A percentile compares a stretch with the other conserved stretches of the same genome.
Conservation (phyloP, 2,797 vertebrate genomes). For the Falco cherrug region DNA sequence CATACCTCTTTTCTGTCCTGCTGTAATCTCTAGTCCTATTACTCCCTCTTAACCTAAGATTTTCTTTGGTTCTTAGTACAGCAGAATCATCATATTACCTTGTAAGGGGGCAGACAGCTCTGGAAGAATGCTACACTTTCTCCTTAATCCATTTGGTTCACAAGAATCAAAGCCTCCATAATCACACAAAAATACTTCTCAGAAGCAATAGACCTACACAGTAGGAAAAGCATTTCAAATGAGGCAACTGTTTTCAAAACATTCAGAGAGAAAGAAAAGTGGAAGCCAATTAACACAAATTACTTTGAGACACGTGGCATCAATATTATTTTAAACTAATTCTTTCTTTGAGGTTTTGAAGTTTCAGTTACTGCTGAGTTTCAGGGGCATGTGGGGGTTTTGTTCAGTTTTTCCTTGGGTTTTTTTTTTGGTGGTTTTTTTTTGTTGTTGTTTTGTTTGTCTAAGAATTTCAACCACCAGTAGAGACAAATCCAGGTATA, state of each 20-base stretch:
- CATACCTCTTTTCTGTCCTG: neutral
- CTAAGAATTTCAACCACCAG: neutral
- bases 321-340: neutral
- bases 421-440: too few relatives aligned
- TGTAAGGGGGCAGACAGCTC: neutral
- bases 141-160: neutral
- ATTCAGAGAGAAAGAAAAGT: neutral
- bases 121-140: neutral
- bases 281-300: neutral
- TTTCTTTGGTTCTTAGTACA: neutral
- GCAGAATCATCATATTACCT: neutral
- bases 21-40: neutral
- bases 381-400: rapidly evolving
- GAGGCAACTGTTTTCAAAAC: neutral
- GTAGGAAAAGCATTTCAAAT: neutral
- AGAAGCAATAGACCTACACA: neutral
- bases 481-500: neutral
- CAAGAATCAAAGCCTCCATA: neutral
- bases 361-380: neutral
- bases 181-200: neutral
- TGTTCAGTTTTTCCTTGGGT: neutral
- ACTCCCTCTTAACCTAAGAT: neutral
- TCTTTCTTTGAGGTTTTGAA: neutral
- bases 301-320: neutral
- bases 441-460: too few relatives aligned